Base-by-base conservation (phyloP, 2,113 vertebrate genomes). In the Falco punctatus region DNA sequence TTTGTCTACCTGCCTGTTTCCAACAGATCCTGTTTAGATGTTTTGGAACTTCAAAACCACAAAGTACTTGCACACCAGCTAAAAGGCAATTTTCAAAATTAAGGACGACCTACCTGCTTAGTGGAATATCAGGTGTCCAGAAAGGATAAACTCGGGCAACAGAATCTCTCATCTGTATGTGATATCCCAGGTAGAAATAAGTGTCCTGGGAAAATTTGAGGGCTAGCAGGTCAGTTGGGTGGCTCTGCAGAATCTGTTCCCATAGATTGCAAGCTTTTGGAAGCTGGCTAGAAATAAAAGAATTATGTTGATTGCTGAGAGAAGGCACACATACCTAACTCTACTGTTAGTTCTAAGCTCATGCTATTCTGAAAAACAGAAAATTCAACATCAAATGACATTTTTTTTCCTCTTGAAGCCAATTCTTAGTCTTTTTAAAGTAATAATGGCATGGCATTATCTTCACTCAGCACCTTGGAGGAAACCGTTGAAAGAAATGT, bases 221-320 rank as follows among this genome's bases (percentile, higher is more conserved):
- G 28, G 99, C 99, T 90, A 99, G 72, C 97, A 99, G 64, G 86
- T 99, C 99, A 4, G 99, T 99, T 3, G 99, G 99, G 86, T 99
- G 97, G 74, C 98, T 98, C 35, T 97, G 92, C 35, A 99, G 98
- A 86, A 99, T 99, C 94, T 98, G 96, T 17, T 99, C 99, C 99
- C 99, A 99, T 0, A 97, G 57, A 6, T 98, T 97, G 62, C 98
- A 98, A 66, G 99, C 99, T 95, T 98, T 98, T 1, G 97, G 93
- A 35, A 99, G 97, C 66, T 97, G 97, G 61, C 99, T 99, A 26
- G 55, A 95, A 88, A 95, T 14, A 52, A 54, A 86, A 42, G 38
- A 38, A 81, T 2, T 20, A 65, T n/a, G 75, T 62, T 22, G n/a
- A 70, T 44, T 6, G 12, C 15, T 30, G 13, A 71, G 40, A 81